Conservation (phyloP, 2,888 invertebrate genomes). For the Acrobasis repandana region DNA sequence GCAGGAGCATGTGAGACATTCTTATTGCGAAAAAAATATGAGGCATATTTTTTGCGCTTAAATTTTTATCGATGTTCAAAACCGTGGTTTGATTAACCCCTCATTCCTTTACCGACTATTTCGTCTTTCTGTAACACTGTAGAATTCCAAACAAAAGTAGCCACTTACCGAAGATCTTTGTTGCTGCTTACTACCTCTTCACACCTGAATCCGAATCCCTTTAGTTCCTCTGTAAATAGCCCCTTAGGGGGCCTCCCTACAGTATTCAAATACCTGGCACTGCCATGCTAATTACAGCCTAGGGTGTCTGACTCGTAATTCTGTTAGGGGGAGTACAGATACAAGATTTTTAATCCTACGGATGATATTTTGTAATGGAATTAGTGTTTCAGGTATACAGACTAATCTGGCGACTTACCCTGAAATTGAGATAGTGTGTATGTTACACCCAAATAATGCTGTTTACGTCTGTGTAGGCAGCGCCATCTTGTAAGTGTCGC, state of each 20-base stretch:
- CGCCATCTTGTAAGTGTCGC: too few relatives aligned
- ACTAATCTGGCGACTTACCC: too few relatives aligned
- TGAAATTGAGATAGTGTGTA: too few relatives aligned
- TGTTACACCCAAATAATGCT: too few relatives aligned
- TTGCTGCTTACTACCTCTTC: not conserved
- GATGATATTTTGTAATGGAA: not conserved
- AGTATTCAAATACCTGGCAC: constrained; percentile 54
- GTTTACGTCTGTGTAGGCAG: too few relatives aligned
- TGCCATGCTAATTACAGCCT: constrained; percentile 53
- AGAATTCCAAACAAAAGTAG: not conserved
- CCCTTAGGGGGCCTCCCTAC: constrained; percentile 29
- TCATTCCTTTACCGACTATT: too few relatives aligned
- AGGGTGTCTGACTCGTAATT: constrained; percentile 37
- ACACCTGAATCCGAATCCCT: not conserved
- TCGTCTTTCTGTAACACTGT: too few relatives aligned
- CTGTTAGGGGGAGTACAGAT: constrained; percentile 3
- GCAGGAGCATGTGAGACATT: too few relatives aligned
- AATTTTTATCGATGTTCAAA: too few relatives aligned
- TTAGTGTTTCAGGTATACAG: not conserved
- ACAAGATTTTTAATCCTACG: not conserved
- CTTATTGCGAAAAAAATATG: too few relatives aligned
- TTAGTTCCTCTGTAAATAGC: constrained; percentile 13
- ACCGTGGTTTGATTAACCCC: too few relatives aligned
- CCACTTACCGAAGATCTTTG: not conserved
- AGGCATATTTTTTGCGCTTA: too few relatives aligned